These are phyloP conservation scores for Smutsia temminckii DNA, from an alignment of 2,797 vertebrate species.

Conservation along the genomic window DNA sequence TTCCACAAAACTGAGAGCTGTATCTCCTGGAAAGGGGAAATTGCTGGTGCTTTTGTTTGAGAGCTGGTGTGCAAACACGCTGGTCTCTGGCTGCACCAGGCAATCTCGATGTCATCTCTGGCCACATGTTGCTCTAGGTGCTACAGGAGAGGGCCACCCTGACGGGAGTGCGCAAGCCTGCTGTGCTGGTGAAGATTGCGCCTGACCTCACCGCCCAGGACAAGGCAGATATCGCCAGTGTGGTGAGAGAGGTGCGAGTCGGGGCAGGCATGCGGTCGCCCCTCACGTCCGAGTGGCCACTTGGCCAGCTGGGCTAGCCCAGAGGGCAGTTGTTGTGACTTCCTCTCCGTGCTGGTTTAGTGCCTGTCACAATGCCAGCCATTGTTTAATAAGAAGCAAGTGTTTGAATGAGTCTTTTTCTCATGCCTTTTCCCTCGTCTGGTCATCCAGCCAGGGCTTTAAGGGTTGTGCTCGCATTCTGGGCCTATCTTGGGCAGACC, in stretches of 20 bases:
- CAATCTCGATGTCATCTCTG: neutral
- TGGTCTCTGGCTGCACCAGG: neutral
- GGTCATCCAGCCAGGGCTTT: neutral
- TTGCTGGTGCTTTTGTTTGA: neutral
- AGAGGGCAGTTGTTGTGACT: neutral
- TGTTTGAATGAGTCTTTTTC: neutral
- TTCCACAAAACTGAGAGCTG: neutral
- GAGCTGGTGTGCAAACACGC: neutral
- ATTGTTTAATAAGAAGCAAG: neutral
- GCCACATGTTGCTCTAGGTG: slow-evolving; percentile 81
- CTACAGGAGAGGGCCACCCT: slow-evolving; percentile 90
- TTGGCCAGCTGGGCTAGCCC: neutral
- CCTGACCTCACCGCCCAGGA: slow-evolving; percentile 93
- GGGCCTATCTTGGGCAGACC: neutral
- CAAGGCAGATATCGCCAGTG: slow-evolving; percentile 92
- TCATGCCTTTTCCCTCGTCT: neutral
- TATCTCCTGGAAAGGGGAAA: neutral
- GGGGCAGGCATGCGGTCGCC: too few relatives aligned
- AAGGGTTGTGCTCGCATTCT: neutral
- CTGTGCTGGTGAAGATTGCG: slow-evolving; percentile 95
- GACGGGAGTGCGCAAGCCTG: slow-evolving; percentile 84
- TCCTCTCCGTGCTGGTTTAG: neutral
- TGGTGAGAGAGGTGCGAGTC: slow-evolving; percentile 90
- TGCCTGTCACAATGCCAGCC: neutral
- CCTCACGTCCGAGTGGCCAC: neutral